Base-by-base conservation (phyloP, 2,888 invertebrate genomes). In the Xestia rhomboidea region DNA sequence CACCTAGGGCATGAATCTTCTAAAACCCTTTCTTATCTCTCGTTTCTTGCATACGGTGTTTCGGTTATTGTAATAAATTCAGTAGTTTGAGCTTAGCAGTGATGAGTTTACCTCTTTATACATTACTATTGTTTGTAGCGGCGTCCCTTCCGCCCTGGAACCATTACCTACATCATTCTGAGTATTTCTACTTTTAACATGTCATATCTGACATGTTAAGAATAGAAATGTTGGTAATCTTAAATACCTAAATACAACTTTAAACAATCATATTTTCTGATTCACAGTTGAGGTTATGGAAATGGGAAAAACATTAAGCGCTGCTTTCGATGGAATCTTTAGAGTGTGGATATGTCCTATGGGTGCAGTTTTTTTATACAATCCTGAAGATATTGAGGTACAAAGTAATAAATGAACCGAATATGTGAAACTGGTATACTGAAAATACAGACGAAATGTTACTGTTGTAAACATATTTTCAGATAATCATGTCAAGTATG, bases 401-500 rank as follows among this genome's bases (percentile, higher is more conserved):
- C 21, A 2, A 34, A 18, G 21, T 64, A 24, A 11, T 63, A 30
- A 41, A 74, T 81, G 0, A 27, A 57, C 1, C 34, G 8, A 46
- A 46, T 57, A 44, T 21, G 27, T 34, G 73, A 21, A 41, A 60
- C n/a, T 75, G 11, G 21, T 4, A n/a, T 34, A 57, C 24, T 76
- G 5, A 21, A 34, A 21, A 27, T 46, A 46, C 13, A 21, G 18
- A 62, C 27, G 1, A n/a, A 49, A n/a, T 75, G 34, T 27, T 73
- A 34, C 62, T 44, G 13, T 34, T 49, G 34, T n/a, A 13, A 34
- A 51, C 13, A 72, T 68, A 62, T 87, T 92, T 90, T 41, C 90
- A 97, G 96, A 91, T 94, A 74, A 87, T 97, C 34, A 91, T 97
- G 64, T 97, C 96, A 73, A 96, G 94, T 82, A 93, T 94, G 63